A percentile compares a stretch with the other conserved stretches of the same genome.
Evolutionary conservation across 92 coral and sea anemone genomes (phyloP).

Genomic region (Galaxea fascicularis): DNA sequence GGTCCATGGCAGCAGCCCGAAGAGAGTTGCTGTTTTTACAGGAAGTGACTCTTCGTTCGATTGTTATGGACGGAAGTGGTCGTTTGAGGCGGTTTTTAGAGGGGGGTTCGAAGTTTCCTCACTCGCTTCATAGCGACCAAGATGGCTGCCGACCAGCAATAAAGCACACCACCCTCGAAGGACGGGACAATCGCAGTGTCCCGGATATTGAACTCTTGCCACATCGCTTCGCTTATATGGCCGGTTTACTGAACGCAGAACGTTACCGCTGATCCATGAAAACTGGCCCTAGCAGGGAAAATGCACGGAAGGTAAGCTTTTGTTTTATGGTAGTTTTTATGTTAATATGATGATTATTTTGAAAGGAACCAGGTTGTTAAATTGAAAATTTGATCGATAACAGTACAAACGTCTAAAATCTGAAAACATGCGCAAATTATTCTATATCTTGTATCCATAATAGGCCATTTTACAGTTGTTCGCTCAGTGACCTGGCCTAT

Average conservation of each 20-base stretch:
- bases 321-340: no score
- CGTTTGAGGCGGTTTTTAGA: constrained; percentile 74
- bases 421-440: no score
- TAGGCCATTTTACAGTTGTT: no score
- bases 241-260: rapidly evolving
- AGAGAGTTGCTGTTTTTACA: constrained; percentile 37
- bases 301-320: neutral
- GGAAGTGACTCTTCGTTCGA: constrained; percentile 78
- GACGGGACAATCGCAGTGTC: constrained; percentile 14
- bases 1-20: constrained; percentile 63
- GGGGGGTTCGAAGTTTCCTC: constrained; percentile 88
- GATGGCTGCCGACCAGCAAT: constrained; percentile 67
- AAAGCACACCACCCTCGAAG: constrained; percentile 77
- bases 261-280: constrained; percentile 10
- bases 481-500: no score
- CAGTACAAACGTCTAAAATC: no score
- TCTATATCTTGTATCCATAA: no score
- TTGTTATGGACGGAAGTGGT: constrained; percentile 86
- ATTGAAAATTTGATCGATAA: no score
- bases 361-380: no score
- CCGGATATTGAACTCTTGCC: constrained; percentile 52
- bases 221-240: neutral
- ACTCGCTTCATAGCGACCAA: constrained; percentile 48
- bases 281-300: neutral
- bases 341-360: no score